A percentile compares a stretch with the other conserved stretches of the same genome.
Conservation (phyloP, 1,140 invertebrate genomes). For the Trichogramma pretiosum region DNA sequence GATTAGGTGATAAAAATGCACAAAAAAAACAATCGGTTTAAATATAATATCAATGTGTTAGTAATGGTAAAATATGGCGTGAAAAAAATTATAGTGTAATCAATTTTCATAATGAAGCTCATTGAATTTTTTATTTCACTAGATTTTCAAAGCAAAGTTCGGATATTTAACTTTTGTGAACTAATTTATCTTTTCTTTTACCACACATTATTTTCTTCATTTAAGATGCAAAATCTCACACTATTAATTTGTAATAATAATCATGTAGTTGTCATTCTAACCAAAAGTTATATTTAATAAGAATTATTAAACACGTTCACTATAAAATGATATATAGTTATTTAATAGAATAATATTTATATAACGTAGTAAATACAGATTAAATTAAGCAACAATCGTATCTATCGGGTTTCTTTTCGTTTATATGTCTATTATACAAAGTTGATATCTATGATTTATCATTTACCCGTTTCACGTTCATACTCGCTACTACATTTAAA, state of each 20-base stretch:
- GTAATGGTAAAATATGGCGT: too few species aligned
- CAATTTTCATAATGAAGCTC: too few species aligned
- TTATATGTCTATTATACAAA: constrained; percentile 17
- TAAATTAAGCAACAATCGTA: constrained; percentile 46
- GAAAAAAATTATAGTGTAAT: too few species aligned
- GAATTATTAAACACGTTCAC: constrained; percentile 29
- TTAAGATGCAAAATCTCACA: too few species aligned
- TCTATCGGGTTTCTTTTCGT: constrained; percentile 25
- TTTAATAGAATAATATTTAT: constrained; percentile 41
- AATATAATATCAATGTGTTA: too few species aligned
- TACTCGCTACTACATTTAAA: constrained; percentile 1
- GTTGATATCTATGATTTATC: constrained; percentile 2
- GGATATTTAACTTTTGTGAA: too few species aligned
- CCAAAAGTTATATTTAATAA: constrained; percentile 28
- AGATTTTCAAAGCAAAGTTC: constrained; percentile 15
- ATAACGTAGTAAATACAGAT: constrained; percentile 42
- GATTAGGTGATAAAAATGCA: too few species aligned
- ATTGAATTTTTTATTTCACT: too few species aligned
- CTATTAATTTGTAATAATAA: constrained; percentile 22
- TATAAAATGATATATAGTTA: constrained; percentile 37
- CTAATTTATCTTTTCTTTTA: constrained; percentile 2
- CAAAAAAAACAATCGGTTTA: too few species aligned
- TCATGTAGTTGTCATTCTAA: constrained; percentile 24
- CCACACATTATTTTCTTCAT: constrained; percentile 6
- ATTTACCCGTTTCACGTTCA: constrained; percentile 3